These are phyloP conservation scores for Tryphoninae sp. DNA, from an alignment of 2,888 invertebrate genomes.

Conservation along the genomic window DNA sequence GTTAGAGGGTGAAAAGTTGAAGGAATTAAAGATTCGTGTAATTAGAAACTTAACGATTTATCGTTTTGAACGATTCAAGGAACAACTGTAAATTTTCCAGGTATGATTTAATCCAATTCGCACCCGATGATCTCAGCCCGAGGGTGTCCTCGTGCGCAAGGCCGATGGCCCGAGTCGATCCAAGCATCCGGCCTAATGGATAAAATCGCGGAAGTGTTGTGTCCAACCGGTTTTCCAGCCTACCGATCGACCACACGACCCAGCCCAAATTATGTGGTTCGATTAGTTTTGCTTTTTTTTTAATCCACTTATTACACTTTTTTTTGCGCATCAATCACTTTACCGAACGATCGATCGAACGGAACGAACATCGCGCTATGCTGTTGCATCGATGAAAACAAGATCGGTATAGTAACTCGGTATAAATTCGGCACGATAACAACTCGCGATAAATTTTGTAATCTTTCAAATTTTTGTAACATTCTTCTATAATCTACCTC, in stretches of 20 bases:
- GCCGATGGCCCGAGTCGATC: slow-evolving; percentile 45
- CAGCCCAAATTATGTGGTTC: slow-evolving; percentile 26
- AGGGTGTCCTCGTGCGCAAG: slow-evolving; percentile 31
- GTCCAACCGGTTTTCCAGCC: slow-evolving; percentile 52
- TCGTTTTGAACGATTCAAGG: no score
- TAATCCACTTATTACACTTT: not conserved
- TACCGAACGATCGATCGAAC: slow-evolving; percentile 32
- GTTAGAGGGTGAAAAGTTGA: not conserved
- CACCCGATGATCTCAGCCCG: slow-evolving; percentile 34
- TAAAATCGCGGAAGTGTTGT: slow-evolving; percentile 57
- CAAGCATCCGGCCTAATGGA: slow-evolving; percentile 40
- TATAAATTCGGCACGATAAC: not conserved
- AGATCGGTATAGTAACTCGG: not conserved
- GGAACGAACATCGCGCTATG: slow-evolving; percentile 20
- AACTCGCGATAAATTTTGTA: not conserved
- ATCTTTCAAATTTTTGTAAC: no score
- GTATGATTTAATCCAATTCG: no score
- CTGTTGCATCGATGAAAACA: slow-evolving; percentile 5
- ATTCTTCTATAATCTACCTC: no score
- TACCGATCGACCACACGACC: slow-evolving; percentile 20
- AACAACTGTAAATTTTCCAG: no score
- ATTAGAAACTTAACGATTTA: no score
- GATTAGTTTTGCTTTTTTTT: slow-evolving; percentile 33
- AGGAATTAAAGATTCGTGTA: no score
- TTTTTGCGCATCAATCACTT: slow-evolving; percentile 34